These are phyloP conservation scores for Enoplosus armatus DNA, from an alignment of 2,797 vertebrate species.

Conservation along the genomic window DNA sequence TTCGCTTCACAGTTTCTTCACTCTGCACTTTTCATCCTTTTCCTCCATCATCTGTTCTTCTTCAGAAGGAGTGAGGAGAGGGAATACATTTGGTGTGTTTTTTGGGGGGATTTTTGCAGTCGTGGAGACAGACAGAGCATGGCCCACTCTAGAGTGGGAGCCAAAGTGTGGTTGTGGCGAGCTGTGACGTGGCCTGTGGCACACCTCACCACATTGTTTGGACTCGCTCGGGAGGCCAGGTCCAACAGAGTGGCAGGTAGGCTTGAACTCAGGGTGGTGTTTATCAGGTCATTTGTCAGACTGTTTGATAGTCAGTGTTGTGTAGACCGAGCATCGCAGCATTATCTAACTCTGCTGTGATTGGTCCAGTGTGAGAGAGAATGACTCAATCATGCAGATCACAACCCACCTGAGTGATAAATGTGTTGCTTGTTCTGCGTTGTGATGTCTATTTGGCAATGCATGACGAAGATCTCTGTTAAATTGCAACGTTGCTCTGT, in stretches of 20 bases:
- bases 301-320: not conserved
- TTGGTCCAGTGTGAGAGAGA: not conserved
- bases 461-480: not conserved
- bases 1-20: constrained; percentile 22
- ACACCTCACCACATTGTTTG: constrained; percentile 56
- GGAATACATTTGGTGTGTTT: constrained; percentile 7
- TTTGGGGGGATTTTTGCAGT: not conserved
- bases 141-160: constrained; percentile 40
- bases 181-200: constrained; percentile 50
- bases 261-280: constrained; percentile 4
- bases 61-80: constrained; percentile 23
- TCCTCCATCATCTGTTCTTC: constrained; percentile 24
- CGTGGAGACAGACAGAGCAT: constrained; percentile 39
- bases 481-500: no score
- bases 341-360: not conserved
- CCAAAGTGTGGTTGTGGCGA: constrained; percentile 60
- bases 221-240: constrained; percentile 18
- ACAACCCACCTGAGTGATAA: not conserved
- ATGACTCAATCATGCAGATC: not conserved
- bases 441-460: not conserved
- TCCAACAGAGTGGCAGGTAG: constrained; percentile 66
- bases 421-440: not conserved
- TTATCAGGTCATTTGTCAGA: not conserved
- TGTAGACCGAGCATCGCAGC: not conserved
- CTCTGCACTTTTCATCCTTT: constrained; percentile 19